Evolutionary conservation across 2,113 vertebrate genomes (phyloP), one percentile per base, ranked within the genome.

Genomic region (Symphodus melops): DNA sequence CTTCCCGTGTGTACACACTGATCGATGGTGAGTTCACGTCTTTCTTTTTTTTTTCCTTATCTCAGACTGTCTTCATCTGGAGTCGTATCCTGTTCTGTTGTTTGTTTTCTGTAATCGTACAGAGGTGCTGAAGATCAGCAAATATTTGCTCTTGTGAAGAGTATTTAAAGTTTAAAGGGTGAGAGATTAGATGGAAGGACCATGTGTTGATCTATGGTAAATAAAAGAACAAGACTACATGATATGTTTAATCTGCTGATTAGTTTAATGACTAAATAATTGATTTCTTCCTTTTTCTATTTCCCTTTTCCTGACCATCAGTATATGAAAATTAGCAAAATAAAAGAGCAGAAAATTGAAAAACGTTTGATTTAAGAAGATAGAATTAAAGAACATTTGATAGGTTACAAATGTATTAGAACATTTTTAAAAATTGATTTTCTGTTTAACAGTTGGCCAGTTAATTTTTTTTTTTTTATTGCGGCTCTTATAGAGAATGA

Each of bases 71-170:
- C 53, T 54, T 56, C 62, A 19, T 39, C 33, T 42, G 21, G 9
- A 46, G 49, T 33, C 6, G 62, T 21, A 76, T 91, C 79, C 82
- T 87, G 59, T 69, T 79, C 17, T 19, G 9, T 1, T 83, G 72
- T 86, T 83, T 90, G 79, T 51, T 68, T 72, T 82, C 36, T 62
- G 44, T 82, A 36, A 74, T 79, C 59, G 54, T n/a, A 17, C 8
- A 42, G 17, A 60, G 14, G 51, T 68, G 53, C 42, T 51, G n/a
- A 71, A 56, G 57, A 28, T 23, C 2, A 52, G 74, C 73, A 75
- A 86, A 90, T 87, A 91, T 92, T 85, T 86, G 48, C 49, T 17
- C 8, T 70, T 14, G 55, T 71, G 61, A 67, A 76, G 67, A 21
- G 48, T 19, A n/a, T 51, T 16, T n/a, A 51, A 51, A 2, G 28